Conservation (phyloP, 2,113 vertebrate species). For the Ibidorhyncha struthersii region DNA sequence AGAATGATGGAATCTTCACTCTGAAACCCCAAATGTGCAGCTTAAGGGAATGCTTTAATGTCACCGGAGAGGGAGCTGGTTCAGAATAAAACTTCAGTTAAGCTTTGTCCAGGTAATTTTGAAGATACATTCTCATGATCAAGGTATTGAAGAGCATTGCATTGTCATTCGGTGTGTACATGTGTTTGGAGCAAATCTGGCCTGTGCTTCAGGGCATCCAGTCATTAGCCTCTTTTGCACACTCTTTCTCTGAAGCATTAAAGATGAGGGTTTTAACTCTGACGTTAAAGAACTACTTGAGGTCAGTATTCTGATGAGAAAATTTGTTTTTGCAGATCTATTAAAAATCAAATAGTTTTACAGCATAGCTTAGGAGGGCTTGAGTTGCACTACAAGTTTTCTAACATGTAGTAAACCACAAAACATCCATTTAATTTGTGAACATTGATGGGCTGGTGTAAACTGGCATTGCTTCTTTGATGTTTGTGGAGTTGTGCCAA, state of each 20-base stretch:
- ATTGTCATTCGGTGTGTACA: slow-evolving; percentile 73
- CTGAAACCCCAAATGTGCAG: neutral
- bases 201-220: slow-evolving; percentile 8
- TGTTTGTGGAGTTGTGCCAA: neutral
- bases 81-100: slow-evolving; percentile 14
- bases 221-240: neutral
- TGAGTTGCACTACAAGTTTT: neutral
- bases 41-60: neutral
- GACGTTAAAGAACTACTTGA: neutral
- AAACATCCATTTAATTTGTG: slow-evolving; percentile 51
- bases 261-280: neutral
- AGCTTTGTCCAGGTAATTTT: slow-evolving; percentile 32
- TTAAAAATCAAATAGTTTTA: neutral
- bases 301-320: neutral
- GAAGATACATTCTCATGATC: slow-evolving; percentile 30
- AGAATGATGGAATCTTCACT: neutral
- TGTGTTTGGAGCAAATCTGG: slow-evolving; percentile 36
- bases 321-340: neutral
- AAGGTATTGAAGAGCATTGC: slow-evolving; percentile 55
- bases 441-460: slow-evolving; percentile 34
- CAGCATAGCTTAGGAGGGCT: neutral
- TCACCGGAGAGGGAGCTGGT: neutral
- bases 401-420: slow-evolving; percentile 22
- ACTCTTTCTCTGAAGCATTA: neutral
- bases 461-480: slow-evolving; percentile 34